Percentiles rank a stretch among this genome's conserved stretches.
These are phyloP conservation scores for Acanthurus leucopareius DNA, from an alignment of 2,797 vertebrate species.

Conservation along the genomic window DNA sequence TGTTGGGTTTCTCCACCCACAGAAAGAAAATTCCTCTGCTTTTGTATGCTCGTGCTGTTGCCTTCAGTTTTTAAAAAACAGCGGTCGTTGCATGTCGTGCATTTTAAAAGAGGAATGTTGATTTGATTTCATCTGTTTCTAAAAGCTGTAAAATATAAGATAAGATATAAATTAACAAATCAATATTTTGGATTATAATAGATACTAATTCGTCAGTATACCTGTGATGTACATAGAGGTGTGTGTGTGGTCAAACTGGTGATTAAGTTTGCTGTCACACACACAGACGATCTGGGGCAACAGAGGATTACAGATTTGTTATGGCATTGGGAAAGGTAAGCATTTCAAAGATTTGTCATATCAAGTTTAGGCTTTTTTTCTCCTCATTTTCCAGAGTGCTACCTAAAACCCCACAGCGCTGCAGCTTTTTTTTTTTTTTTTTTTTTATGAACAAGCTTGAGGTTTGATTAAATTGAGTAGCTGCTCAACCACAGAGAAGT, in stretches of 20 bases:
- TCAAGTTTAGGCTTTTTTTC: slow-evolving; percentile 46
- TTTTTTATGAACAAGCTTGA: slow-evolving; percentile 62
- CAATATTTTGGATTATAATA: slow-evolving; percentile 1
- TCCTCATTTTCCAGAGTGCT: slow-evolving; percentile 66
- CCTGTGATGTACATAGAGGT: slow-evolving; percentile 25
- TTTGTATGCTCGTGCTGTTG: slow-evolving; percentile 15
- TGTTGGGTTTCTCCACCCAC: slow-evolving; percentile 56
- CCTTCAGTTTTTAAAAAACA: slow-evolving; percentile 19
- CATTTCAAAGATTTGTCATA: slow-evolving; percentile 77
- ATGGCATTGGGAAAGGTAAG: slow-evolving; percentile 70
- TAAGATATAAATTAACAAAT: slow-evolving; percentile 17
- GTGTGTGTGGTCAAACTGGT: slow-evolving; percentile 54
- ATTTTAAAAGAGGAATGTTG: slow-evolving; percentile 17
- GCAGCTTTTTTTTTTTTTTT: slow-evolving; percentile 47
- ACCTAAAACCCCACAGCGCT: slow-evolving; percentile 57
- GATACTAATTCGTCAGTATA: not conserved
- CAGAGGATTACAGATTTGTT: slow-evolving; percentile 74
- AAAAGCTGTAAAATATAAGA: not conserved
- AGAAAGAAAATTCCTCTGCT: slow-evolving; percentile 30
- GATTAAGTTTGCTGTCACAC: slow-evolving; percentile 58
- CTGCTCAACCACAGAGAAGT: slow-evolving; percentile 65
- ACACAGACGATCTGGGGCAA: slow-evolving; percentile 70
- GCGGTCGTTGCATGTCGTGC: slow-evolving; percentile 3
- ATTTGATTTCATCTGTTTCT: slow-evolving; percentile 11
- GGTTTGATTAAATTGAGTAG: slow-evolving; percentile 76